Percentiles rank a stretch among this genome's conserved stretches.
Conservation (phyloP, 2,113 vertebrate species). For the Phalacrocorax carbo region DNA sequence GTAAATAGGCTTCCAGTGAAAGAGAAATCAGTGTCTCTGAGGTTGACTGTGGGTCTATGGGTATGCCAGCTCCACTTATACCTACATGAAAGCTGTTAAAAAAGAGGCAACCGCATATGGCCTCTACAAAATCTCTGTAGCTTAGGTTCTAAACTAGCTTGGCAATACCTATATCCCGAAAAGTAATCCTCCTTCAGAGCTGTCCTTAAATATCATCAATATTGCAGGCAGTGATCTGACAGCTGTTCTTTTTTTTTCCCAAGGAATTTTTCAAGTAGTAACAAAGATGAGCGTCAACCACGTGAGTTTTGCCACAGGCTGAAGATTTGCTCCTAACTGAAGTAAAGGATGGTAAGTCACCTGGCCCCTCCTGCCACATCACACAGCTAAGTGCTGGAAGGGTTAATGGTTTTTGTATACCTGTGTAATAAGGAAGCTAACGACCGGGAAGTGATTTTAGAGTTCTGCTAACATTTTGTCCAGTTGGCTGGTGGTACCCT, state of each 20-base stretch:
- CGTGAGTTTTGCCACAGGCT: neutral
- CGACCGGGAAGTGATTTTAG: neutral
- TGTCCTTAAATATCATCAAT: neutral
- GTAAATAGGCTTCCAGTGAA: neutral
- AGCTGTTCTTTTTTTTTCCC: neutral
- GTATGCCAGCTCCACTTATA: neutral
- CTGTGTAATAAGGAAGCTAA: neutral
- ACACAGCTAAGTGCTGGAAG: neutral
- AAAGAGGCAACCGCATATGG: neutral
- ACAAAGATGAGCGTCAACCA: neutral
- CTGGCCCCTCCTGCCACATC: neutral
- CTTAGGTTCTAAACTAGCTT: neutral
- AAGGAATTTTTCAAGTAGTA: neutral
- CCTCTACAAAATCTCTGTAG: neutral
- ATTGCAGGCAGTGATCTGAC: neutral
- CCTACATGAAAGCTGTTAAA: neutral
- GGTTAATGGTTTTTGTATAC: neutral
- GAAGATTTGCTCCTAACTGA: neutral
- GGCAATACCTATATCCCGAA: neutral
- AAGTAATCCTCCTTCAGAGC: neutral
- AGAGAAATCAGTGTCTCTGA: neutral
- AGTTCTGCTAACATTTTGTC: neutral
- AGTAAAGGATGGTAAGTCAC: neutral
- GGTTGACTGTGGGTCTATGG: neutral
- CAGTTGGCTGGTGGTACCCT: neutral